These are phyloP conservation scores for Eupithecia dodoneata DNA, from an alignment of 2,888 invertebrate species.

Conservation along the genomic window DNA sequence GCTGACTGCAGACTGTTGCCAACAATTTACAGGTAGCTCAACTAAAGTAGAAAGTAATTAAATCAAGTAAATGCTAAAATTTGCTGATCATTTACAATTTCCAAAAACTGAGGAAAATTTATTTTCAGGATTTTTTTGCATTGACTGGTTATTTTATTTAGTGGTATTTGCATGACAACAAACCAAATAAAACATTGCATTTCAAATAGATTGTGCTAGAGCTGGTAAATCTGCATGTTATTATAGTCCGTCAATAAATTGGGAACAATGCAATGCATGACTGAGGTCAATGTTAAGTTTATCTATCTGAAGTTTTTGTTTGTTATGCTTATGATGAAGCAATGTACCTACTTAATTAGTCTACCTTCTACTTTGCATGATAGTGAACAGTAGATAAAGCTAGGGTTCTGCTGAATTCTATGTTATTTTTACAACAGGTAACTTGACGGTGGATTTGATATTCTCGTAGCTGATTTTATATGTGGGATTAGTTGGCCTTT, in stretches of 20 bases:
- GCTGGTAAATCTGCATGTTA: constrained; percentile 21
- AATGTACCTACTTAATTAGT: constrained; percentile 50
- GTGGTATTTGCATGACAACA: constrained; percentile 13
- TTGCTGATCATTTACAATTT: background rate
- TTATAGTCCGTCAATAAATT: constrained; percentile 40
- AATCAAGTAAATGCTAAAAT: background rate
- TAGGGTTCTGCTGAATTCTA: constrained; percentile 11
- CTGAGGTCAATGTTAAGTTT: constrained; percentile 56
- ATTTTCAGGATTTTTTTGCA: background rate
- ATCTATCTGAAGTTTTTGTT: constrained; percentile 57
- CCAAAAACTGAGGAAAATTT: background rate
- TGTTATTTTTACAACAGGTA: constrained; percentile 8
- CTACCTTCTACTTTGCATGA: constrained; percentile 53
- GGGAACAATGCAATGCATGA: constrained; percentile 65
- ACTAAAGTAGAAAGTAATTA: too few species aligned
- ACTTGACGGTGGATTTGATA: background rate
- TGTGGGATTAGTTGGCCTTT: constrained; percentile 30
- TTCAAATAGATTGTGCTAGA: background rate
- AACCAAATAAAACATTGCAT: background rate
- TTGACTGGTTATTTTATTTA: background rate
- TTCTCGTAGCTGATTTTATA: background rate
- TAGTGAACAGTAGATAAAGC: constrained; percentile 45
- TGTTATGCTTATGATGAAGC: constrained; percentile 38
- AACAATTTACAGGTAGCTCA: too few species aligned
- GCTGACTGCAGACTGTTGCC: too few species aligned